Evolutionary conservation across 2,797 vertebrate species (phyloP), one percentile per base, ranked within the genome.

Genomic region (Clamator glandarius): DNA sequence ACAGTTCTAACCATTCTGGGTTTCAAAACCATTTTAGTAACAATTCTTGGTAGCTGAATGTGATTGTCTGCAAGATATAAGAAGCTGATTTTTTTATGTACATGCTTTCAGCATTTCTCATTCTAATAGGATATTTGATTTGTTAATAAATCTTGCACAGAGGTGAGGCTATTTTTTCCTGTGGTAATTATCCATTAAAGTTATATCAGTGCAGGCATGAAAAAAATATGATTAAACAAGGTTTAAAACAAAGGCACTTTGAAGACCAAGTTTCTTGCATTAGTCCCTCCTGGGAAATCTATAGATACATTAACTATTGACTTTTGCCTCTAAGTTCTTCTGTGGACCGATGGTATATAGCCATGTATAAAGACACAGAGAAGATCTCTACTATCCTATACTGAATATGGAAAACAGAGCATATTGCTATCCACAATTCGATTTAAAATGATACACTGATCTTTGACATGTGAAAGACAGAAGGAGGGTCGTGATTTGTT

Each of bases 51-150:
- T 83, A 81, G 23, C 58, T 51, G 29, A 89, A 79, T 46, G 11
- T 44, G 24, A 59, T 16, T 18, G n/a, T n/a, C n/a, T n/a, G 20
- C 11, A 48, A 61, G 51, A 12, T 26, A 8, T 21, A 58, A 64
- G 28, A 90, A 54, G 10, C 70, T 66, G 8, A 6, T 7, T 66
- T 76, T 39, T 93, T 88, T 48, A 64, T 66, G 28, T 55, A 28
- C 52, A 31, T 55, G 15, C 23, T 74, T 89, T 93, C 70, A 83
- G 12, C 26, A 42, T 64, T 93, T 70, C 52, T n/a, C 31, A 74
- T 85, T 93, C 57, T 84, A 63, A 84, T n/a, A 52, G 41, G 67
- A 42, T 89, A 62, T 88, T 93, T 89, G 66, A 70, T 89, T 88
- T 89, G 51, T 77, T 93, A 93, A 90, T 94, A 85, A 70, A 76